Evolutionary conservation across 92 coral and sea anemone species (phyloP).

Genomic region (Anthopleura xanthogrammica): DNA sequence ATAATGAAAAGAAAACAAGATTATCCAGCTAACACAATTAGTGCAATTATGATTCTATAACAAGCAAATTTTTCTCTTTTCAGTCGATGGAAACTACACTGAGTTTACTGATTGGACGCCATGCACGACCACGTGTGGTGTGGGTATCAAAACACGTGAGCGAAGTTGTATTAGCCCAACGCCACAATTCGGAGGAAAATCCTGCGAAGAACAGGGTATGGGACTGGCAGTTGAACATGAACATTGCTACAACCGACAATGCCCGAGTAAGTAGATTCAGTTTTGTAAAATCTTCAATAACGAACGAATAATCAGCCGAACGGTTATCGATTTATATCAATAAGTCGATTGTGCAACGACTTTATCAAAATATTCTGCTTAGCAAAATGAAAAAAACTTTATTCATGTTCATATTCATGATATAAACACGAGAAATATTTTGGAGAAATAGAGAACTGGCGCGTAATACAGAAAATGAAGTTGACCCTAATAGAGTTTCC

Average conservation of each 20-base stretch:
- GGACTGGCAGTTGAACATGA: slow-evolving; percentile 77
- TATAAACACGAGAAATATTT: too few relatives aligned
- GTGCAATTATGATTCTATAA: too few relatives aligned
- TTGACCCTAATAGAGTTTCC: too few relatives aligned
- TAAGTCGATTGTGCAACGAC: not conserved
- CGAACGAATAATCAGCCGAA: not conserved
- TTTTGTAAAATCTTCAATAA: not conserved
- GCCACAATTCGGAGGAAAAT: slow-evolving; percentile 83
- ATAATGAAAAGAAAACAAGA: too few relatives aligned
- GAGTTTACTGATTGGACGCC: slow-evolving; percentile 85
- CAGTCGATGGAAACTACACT: slow-evolving; percentile 87
- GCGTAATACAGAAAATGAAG: too few relatives aligned
- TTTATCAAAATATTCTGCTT: too few relatives aligned
- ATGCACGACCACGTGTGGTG: slow-evolving; percentile 94
- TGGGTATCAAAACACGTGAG: slow-evolving; percentile 82
- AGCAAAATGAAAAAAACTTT: too few relatives aligned
- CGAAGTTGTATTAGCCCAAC: slow-evolving; percentile 84
- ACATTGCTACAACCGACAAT: slow-evolving; percentile 81
- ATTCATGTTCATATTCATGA: too few relatives aligned
- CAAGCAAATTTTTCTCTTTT: not conserved
- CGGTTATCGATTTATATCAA: not conserved
- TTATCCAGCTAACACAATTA: too few relatives aligned
- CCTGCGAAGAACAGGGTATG: slow-evolving; percentile 91
- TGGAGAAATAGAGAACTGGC: too few relatives aligned
- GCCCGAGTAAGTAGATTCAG: slow-evolving; percentile 64